phyloP scores from a whole-genome alignment of 2,888 invertebrate genomes.

The Caenorhabditis zanzibari region DNA sequence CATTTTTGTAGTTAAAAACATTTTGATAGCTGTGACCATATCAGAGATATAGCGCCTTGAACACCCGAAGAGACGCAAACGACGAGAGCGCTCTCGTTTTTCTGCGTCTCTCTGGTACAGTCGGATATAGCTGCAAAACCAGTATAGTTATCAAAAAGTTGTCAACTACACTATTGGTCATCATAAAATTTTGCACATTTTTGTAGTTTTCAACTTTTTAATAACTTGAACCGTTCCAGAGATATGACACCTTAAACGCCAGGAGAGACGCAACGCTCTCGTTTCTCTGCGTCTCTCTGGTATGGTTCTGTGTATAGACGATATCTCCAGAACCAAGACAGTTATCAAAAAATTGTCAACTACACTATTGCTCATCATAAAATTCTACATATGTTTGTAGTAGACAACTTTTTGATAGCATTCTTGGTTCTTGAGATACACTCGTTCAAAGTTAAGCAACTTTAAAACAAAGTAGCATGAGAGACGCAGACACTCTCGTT shows the following conservation, averaged over 20 bases:
- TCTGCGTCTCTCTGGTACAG: neutral
- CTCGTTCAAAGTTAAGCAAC: no score
- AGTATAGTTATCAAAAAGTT: neutral
- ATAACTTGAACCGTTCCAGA: no score
- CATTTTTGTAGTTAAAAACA: no score
- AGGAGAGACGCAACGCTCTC: no score
- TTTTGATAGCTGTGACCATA: no score
- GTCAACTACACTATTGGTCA: neutral
- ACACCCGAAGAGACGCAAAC: no score
- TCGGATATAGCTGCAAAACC: no score
- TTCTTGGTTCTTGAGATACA: no score
- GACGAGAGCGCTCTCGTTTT: no score
- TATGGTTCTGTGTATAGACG: no score
- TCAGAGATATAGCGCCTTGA: no score
- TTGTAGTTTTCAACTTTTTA: neutral
- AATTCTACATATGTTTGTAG: neutral
- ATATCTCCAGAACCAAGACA: neutral
- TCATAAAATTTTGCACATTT: neutral
- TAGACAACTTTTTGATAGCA: neutral
- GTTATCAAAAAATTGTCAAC: neutral
- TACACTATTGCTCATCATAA: neutral
- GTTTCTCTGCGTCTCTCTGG: neutral
- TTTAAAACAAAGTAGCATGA: neutral
- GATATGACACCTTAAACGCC: no score
- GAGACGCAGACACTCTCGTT: slow-evolving; percentile 1